Evolutionary conservation across 2,888 invertebrate species (phyloP), one percentile per base, ranked within the genome.

Genomic region (Frankliniella fusca): DNA sequence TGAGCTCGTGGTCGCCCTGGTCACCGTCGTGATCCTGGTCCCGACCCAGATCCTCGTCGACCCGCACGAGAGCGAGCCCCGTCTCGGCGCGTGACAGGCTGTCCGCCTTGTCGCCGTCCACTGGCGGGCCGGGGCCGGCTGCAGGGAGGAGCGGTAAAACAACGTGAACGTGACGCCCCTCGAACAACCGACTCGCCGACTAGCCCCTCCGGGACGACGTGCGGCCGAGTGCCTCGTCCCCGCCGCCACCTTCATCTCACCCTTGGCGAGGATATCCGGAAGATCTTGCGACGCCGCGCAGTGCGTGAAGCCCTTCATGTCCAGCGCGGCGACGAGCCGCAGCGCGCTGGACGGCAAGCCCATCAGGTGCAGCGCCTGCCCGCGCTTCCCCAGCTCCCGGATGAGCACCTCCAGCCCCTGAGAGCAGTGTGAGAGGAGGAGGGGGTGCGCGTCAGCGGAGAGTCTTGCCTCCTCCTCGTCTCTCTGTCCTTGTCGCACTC

Each of bases 241-340:
- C n/a, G n/a, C 38, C 38, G 38, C 38, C 3, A 38, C 38, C 38
- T 5, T 38, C 5, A 38, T 5, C 38, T 38, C 5, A 38, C 38
- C 38, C 38, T 38, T 38, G 38, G 38, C 38, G 38, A 38, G 38
- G 38, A 38, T 38, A 3, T 38, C 38, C 5, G 38, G 38, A 38
- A 38, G 38, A 38, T 38, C 38, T 38, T 38, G 38, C 12, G 70
- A 27, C 23, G 11, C 12, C 12, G 70, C 70, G 70, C 70, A 76
- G 70, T 76, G 70, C 70, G 70, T 12, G 70, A 76, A 76, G 70
- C 70, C 70, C 70, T 76, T 23, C 70, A 76, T 76, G 70, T 76
- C 70, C 70, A 76, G 70, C 27, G 11, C 70, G 27, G 11, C 70
- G 27, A 76, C 70, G 70, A 76, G 8, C 23, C 70, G n/a, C 70